These are phyloP conservation scores for Metallyticus violacea DNA, from an alignment of 2,888 invertebrate species.

Conservation along the genomic window DNA sequence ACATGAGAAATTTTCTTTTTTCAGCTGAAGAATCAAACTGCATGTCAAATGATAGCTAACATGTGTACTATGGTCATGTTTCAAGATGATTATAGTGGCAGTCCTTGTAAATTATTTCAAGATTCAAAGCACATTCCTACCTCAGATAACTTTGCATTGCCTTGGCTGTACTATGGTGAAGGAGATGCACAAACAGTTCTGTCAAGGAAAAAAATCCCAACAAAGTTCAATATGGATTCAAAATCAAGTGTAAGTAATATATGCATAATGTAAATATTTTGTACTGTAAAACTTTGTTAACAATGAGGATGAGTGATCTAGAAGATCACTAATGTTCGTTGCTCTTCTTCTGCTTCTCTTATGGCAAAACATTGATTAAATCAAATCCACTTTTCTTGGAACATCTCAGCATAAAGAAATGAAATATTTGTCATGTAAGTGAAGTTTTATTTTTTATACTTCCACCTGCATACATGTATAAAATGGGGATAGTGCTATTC, in stretches of 20 bases:
- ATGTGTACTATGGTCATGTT: slow-evolving; percentile 61
- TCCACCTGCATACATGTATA: too few relatives aligned
- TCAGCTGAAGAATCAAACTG: slow-evolving; percentile 47
- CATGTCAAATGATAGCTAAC: slow-evolving; percentile 66
- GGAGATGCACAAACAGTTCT: slow-evolving; percentile 49
- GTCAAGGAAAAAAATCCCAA: slow-evolving; percentile 47
- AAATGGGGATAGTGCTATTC: too few relatives aligned
- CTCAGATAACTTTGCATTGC: slow-evolving; percentile 37
- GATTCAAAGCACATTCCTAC: slow-evolving; percentile 40
- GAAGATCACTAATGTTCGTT: too few relatives aligned
- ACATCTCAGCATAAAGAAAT: too few relatives aligned
- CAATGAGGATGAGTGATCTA: too few relatives aligned
- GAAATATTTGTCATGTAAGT: too few relatives aligned
- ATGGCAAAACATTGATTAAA: too few relatives aligned
- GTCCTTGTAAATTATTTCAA: slow-evolving; percentile 47
- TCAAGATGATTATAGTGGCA: slow-evolving; percentile 48
- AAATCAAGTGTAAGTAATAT: slow-evolving; percentile 43
- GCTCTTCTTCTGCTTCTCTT: too few relatives aligned
- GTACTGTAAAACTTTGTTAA: too few relatives aligned
- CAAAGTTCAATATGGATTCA: slow-evolving; percentile 47
- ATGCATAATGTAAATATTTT: too few relatives aligned
- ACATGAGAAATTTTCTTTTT: neutral
- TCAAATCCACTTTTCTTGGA: too few relatives aligned
- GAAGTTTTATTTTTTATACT: too few relatives aligned
- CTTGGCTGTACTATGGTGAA: slow-evolving; percentile 51